Evolutionary conservation across 2,113 vertebrate species (phyloP).

Genomic region (Micromys minutus): DNA sequence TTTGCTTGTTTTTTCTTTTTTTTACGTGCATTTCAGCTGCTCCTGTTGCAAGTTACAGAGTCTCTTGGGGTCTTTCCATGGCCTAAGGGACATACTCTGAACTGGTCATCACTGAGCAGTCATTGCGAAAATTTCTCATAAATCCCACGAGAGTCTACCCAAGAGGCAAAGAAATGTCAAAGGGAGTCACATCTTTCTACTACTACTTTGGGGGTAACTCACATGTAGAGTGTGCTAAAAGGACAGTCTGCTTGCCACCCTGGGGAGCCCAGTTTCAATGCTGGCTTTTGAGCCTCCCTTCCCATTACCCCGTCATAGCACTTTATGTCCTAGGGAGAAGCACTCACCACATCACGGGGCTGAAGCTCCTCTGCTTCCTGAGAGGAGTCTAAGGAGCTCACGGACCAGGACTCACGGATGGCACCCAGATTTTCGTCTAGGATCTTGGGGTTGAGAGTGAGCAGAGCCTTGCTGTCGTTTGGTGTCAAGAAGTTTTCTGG

Average conservation of each 20-base stretch:
- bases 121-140: background rate
- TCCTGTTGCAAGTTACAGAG: background rate
- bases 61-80: background rate
- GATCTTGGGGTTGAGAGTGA: slow-evolving; percentile 62
- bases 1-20: background rate
- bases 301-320: accelerated
- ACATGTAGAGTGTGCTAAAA: background rate
- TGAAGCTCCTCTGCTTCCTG: background rate
- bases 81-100: background rate
- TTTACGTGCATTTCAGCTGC: background rate
- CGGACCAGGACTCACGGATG: background rate
- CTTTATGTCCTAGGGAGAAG: background rate
- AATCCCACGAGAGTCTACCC: background rate
- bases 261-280: background rate
- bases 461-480: slow-evolving; percentile 30
- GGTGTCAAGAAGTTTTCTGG: slow-evolving; percentile 74
- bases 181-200: background rate
- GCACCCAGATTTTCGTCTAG: background rate
- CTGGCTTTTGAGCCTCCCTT: background rate
- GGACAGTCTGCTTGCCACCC: too few species aligned
- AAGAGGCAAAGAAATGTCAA: background rate
- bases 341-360: background rate
- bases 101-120: background rate
- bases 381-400: background rate
- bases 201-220: background rate